phyloP scores from a whole-genome alignment of 2,888 invertebrate genomes.

The Asteroscopus sphinx region DNA sequence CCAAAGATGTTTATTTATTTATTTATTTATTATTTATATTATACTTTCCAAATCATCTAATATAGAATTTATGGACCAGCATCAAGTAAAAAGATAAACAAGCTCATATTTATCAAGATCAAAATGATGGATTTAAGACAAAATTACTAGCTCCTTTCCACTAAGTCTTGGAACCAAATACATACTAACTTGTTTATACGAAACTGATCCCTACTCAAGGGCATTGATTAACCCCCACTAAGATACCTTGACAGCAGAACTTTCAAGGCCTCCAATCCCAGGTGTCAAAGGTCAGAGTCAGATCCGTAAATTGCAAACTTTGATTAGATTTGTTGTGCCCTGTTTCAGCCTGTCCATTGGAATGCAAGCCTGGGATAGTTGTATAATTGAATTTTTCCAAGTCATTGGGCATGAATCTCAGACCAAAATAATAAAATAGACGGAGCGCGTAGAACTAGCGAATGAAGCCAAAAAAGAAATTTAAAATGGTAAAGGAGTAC shows the following conservation, averaged over 20 bases:
- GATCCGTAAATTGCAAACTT: constrained; percentile 63
- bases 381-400: constrained; percentile 80
- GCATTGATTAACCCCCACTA: constrained; percentile 21
- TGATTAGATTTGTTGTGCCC: constrained; percentile 71
- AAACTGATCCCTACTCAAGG: constrained; percentile 1
- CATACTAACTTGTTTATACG: neutral
- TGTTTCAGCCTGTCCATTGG: constrained; percentile 67
- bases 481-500: too few relatives aligned
- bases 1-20: too few relatives aligned
- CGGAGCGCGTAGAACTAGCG: too few relatives aligned
- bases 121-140: too few relatives aligned
- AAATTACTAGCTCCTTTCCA: too few relatives aligned
- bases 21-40: too few relatives aligned
- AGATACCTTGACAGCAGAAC: constrained; percentile 45
- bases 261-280: constrained; percentile 44
- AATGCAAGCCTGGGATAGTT: constrained; percentile 72
- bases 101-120: too few relatives aligned
- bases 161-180: too few relatives aligned
- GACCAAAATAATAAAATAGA: too few relatives aligned
- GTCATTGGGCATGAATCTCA: constrained; percentile 67
- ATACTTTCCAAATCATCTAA: neutral
- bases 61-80: too few relatives aligned
- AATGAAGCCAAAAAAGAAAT: too few relatives aligned
- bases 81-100: too few relatives aligned
- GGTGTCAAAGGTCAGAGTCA: constrained; percentile 48